These are phyloP conservation scores for Dipodomys merriami DNA, from an alignment of 2,113 vertebrate species.

Conservation along the genomic window DNA sequence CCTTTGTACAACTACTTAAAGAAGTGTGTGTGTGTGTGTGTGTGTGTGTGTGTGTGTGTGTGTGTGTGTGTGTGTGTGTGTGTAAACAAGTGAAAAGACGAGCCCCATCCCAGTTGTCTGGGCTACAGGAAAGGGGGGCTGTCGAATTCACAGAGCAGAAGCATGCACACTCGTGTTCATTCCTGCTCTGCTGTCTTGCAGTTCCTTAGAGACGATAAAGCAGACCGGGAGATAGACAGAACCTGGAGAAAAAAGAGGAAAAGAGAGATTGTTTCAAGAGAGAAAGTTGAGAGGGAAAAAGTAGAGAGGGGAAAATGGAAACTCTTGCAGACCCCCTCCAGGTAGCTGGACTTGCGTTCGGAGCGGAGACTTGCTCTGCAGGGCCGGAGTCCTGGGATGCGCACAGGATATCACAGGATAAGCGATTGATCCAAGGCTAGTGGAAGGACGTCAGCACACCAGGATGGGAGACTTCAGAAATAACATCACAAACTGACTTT, in stretches of 20 bases:
- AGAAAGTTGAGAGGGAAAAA: background rate
- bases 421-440: conserved; percentile 2
- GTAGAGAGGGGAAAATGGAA: background rate
- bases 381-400: background rate
- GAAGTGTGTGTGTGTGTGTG: too few species aligned
- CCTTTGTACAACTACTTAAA: too few species aligned
- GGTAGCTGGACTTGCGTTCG: background rate
- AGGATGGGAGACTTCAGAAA: background rate
- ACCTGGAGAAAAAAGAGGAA: background rate
- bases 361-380: background rate
- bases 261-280: background rate
- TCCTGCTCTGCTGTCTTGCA: background rate
- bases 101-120: background rate
- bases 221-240: background rate
- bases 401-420: background rate
- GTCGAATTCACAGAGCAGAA: background rate
- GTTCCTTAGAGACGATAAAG: background rate
- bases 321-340: background rate
- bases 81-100: background rate
- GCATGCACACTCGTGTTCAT: background rate
- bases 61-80: too few species aligned
- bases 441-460: background rate
- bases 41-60: too few species aligned
- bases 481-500: background rate
- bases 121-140: background rate